A percentile compares a stretch with the other conserved stretches of the same genome.
Conservation (phyloP, 2,888 invertebrate species). For the Cremastinae sp. region DNA sequence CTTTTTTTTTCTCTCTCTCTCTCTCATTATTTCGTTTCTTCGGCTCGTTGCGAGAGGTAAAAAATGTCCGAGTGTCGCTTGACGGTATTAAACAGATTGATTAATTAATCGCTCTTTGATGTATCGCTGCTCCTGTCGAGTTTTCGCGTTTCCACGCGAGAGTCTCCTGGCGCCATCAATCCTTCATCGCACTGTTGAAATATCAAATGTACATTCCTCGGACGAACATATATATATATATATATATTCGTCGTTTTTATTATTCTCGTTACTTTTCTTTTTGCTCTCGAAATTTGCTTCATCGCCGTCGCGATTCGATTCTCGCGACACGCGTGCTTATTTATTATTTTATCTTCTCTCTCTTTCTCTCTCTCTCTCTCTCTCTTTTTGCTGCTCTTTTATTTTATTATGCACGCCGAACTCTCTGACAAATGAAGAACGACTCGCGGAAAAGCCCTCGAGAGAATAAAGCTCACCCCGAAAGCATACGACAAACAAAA, state of each 20-base stretch:
- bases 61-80: background rate
- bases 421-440: background rate
- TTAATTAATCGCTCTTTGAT: conserved; percentile 74
- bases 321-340: no score
- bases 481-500: conserved; percentile 8
- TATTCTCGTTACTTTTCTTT: conserved; percentile 9
- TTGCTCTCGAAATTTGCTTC: background rate
- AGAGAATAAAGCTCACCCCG: conserved; percentile 22
- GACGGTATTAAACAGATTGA: conserved; percentile 61
- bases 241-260: no score
- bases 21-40: background rate
- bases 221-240: no score
- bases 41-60: background rate
- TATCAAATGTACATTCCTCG: background rate
- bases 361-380: no score
- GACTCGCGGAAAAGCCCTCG: conserved; percentile 4
- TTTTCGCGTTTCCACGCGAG: conserved; percentile 42
- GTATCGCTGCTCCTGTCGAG: conserved; percentile 66
- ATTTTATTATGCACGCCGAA: no score
- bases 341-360: no score
- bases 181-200: conserved; percentile 11
- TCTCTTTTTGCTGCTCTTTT: no score
- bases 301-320: background rate
- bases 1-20: background rate
- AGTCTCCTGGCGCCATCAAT: conserved; percentile 3